A percentile compares a stretch with the other conserved stretches of the same genome.
Conservation (phyloP, 2,797 vertebrate species). For the Pseudocheirus occidentalis region DNA sequence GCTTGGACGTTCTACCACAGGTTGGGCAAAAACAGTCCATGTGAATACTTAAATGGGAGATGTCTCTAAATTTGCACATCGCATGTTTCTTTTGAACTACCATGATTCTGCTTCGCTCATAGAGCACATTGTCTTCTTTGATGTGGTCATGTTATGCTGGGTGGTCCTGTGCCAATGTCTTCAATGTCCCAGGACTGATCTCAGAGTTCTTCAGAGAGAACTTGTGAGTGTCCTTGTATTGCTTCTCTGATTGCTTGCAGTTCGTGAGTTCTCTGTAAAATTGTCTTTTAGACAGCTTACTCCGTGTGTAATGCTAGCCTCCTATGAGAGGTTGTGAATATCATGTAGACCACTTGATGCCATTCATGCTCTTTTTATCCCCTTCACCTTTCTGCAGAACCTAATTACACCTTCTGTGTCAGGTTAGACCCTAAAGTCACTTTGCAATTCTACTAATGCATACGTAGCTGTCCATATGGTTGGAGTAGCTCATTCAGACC, state of each 20-base stretch:
- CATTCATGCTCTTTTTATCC: not conserved
- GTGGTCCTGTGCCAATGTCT: not conserved
- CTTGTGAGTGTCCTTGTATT: not conserved
- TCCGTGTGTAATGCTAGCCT: not conserved
- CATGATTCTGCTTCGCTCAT: not conserved
- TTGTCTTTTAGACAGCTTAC: not conserved
- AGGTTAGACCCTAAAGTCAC: not conserved
- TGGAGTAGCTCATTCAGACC: not conserved
- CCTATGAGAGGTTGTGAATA: not conserved
- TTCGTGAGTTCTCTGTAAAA: not conserved
- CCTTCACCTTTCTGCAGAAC: not conserved
- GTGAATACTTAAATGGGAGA: too few species aligned
- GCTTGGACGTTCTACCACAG: too few species aligned
- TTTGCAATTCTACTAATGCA: not conserved
- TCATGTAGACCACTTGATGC: not conserved
- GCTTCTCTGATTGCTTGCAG: not conserved
- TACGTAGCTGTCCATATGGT: not conserved
- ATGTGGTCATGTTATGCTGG: not conserved
- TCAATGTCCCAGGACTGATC: not conserved
- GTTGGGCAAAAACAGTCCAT: too few species aligned
- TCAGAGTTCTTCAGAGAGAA: not conserved
- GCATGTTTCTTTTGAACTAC: too few species aligned
- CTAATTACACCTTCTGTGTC: not conserved
- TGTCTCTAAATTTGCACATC: too few species aligned
- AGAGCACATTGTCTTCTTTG: not conserved